phyloP scores from a whole-genome alignment of 2,113 vertebrate species.

The Harpagus bidentatus region DNA sequence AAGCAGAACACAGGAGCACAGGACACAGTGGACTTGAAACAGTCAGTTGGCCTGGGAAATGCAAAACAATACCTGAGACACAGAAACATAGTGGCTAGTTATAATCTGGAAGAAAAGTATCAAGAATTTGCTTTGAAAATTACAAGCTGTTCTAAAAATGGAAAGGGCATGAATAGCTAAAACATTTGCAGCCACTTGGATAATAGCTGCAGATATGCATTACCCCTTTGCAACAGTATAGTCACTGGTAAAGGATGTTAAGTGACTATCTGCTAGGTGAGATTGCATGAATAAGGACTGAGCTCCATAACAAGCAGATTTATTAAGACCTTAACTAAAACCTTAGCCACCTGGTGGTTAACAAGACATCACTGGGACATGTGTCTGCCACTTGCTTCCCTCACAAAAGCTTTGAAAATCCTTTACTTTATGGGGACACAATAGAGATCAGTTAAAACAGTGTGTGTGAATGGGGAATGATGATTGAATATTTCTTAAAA shows the following conservation, averaged over 20 bases:
- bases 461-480: not conserved
- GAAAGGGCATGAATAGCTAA: not conserved
- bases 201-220: not conserved
- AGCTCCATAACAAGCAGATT: not conserved
- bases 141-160: not conserved
- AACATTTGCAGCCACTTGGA: not conserved
- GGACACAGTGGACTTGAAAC: not conserved
- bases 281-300: not conserved
- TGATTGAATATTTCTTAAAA: not conserved
- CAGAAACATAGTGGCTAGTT: not conserved
- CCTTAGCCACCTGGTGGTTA: not conserved
- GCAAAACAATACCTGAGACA: not conserved
- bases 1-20: not conserved
- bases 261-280: not conserved
- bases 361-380: not conserved
- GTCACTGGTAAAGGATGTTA: not conserved
- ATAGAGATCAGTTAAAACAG: not conserved
- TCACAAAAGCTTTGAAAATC: not conserved
- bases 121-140: not conserved
- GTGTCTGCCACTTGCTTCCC: not conserved
- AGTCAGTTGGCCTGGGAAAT: not conserved
- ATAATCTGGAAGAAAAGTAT: not conserved
- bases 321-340: not conserved
- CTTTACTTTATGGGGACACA: not conserved
- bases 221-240: not conserved